Evolutionary conservation across 1,140 invertebrate genomes (phyloP), one percentile per base, ranked within the genome.

Genomic region (Liolophura sinensis): DNA sequence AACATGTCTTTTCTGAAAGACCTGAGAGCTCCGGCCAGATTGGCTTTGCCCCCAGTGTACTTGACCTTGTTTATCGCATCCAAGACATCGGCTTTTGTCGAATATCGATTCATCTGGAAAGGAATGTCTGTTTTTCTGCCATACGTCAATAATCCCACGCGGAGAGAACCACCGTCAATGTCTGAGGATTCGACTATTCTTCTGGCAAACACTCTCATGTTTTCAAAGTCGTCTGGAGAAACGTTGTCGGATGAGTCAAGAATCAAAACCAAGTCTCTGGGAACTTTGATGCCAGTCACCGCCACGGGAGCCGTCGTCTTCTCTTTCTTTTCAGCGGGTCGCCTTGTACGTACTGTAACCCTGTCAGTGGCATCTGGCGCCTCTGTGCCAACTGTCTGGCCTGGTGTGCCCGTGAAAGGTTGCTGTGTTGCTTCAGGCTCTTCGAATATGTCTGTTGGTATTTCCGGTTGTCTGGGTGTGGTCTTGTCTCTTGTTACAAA

Each of bases 211-310:
- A 59, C 22, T 18, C 69, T 65, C 73, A 78, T 77, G 59, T 78
- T 77, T 16, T 69, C 20, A 62, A 73, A 80, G 54, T 78, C 76
- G 9, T 46, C 49, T 49, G 71, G 24, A 9, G 68, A 71, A 0
- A 80, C 72, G 61, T 73, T 77, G 1, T 71, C 75, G 1, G 76
- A 78, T 0, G 76, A 71, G 60, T 80, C 78, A 20, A 80, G 51
- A 9, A 76, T 65, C 12, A 78, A 69, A 0, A 77, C 68, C 18
- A 76, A 22, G 63, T 78, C 76, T 40, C 31, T 3, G 31, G 31
- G 31, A 40, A 40, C 31, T 40, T 40, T 40, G 31, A 40, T 40
- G 3, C 9, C 31, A 40, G 31, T 9, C 3, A 40, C 31, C 3
- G 31, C 31, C 31, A 40, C 9, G 9, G 31, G 31, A 3, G 31